These are phyloP conservation scores for Drosophila ezoana DNA, from an alignment of 2,888 invertebrate species.

Conservation along the genomic window DNA sequence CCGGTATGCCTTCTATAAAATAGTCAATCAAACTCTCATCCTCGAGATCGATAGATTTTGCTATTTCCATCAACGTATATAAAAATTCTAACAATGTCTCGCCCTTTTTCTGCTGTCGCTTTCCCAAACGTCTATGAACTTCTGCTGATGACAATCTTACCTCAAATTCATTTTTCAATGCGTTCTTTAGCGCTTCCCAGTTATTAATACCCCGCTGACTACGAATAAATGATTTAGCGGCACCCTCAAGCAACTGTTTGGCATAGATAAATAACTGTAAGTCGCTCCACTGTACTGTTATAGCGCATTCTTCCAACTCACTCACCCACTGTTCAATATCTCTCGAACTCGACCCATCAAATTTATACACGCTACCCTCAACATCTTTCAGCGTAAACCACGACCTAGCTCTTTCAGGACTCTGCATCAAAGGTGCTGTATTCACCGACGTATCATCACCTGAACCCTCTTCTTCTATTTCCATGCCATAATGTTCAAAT, in stretches of 20 bases:
- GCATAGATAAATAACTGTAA: too few relatives aligned
- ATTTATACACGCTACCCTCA: constrained; percentile 24
- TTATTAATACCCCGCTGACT: too few relatives aligned
- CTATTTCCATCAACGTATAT: constrained; percentile 17
- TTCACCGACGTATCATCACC: too few relatives aligned
- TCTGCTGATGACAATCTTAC: constrained; percentile 18
- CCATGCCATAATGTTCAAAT: neutral
- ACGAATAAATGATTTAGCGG: too few relatives aligned
- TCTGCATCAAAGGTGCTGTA: too few relatives aligned
- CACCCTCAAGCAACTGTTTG: too few relatives aligned
- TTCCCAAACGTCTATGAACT: constrained; percentile 4
- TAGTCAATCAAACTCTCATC: too few relatives aligned
- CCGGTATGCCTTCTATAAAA: too few relatives aligned
- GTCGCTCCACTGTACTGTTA: too few relatives aligned
- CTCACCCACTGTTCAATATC: constrained; percentile 27
- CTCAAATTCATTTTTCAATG: constrained; percentile 4
- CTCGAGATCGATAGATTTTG: constrained; percentile 1
- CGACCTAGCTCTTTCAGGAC: too few relatives aligned
- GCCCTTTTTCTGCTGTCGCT: constrained; percentile 1
- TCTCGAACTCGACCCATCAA: constrained; percentile 13
- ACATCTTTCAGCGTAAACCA: constrained; percentile 30
- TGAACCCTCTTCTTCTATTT: too few relatives aligned
- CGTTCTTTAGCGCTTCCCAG: constrained; percentile 11
- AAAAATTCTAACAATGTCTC: constrained; percentile 24
- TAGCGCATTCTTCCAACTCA: constrained; percentile 22